phyloP scores from a whole-genome alignment of 2,888 invertebrate species.

The Griposia aprilina region DNA sequence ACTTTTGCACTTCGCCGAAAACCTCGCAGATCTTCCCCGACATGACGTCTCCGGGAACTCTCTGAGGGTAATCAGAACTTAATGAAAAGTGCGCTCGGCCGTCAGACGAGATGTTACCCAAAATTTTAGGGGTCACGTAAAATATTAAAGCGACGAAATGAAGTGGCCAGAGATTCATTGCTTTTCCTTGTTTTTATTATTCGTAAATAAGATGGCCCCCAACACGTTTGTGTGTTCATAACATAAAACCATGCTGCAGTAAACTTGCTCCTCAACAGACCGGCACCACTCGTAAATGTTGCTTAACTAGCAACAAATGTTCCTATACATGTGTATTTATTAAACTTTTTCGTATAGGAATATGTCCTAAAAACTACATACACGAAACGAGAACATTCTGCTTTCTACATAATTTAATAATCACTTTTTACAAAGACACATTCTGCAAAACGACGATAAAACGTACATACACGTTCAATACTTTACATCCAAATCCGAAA shows the following conservation, averaged over 20 bases:
- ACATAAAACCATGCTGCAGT: conserved; percentile 87
- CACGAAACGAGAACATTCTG: conserved; percentile 3
- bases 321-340: conserved; percentile 71
- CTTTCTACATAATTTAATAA: background rate
- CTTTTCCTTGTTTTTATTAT: conserved; percentile 90
- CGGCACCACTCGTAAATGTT: conserved; percentile 83
- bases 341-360: conserved; percentile 63
- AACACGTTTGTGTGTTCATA: conserved; percentile 86
- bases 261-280: conserved; percentile 81
- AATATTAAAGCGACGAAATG: conserved; percentile 90
- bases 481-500: background rate
- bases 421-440: background rate
- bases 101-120: conserved; percentile 81
- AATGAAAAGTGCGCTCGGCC: conserved; percentile 89
- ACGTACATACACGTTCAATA: no score
- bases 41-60: conserved; percentile 83
- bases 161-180: conserved; percentile 90
- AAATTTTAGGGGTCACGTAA: conserved; percentile 90
- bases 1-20: conserved; percentile 89
- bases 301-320: conserved; percentile 78
- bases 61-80: conserved; percentile 88
- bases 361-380: conserved; percentile 39
- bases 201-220: conserved; percentile 87
- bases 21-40: conserved; percentile 81
- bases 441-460: no score